A percentile compares a stretch with the other conserved stretches of the same genome.
phyloP scores from a whole-genome alignment of 2,888 invertebrate species.

The Rhabditophanes sp. region DNA sequence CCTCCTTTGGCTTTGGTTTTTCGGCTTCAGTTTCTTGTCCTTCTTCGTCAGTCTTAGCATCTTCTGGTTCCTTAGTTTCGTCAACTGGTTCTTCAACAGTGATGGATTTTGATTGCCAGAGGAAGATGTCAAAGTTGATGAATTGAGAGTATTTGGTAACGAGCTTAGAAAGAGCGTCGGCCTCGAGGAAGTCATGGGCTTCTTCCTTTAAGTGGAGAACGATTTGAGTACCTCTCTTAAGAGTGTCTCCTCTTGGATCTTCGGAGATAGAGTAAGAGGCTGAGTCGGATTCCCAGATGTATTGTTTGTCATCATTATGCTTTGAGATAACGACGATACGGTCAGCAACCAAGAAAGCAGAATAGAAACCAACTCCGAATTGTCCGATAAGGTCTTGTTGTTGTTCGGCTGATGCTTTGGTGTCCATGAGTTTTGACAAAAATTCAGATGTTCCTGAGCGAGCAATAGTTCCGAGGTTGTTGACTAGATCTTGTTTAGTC shows the following conservation, averaged over 20 bases:
- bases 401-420: constrained; percentile 29
- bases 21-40: constrained; percentile 32
- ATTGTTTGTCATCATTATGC: constrained; percentile 77
- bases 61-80: constrained; percentile 49
- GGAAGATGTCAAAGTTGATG: constrained; percentile 92
- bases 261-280: constrained; percentile 57
- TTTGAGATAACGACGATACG: constrained; percentile 86
- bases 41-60: constrained; percentile 35
- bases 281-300: constrained; percentile 96
- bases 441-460: constrained; percentile 44
- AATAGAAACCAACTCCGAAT: constrained; percentile 98
- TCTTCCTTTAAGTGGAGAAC: constrained; percentile 86
- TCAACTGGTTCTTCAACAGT: constrained; percentile 59
- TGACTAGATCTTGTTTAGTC: constrained; percentile 78
- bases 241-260: constrained; percentile 59
- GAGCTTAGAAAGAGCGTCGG: constrained; percentile 70
- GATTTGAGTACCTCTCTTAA: constrained; percentile 65
- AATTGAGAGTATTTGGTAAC: constrained; percentile 97
- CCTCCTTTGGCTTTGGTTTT: constrained; percentile 44
- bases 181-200: constrained; percentile 82
- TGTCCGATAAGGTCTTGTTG: constrained; percentile 72
- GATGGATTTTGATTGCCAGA: constrained; percentile 69
- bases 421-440: constrained; percentile 36
- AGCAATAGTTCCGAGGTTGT: constrained; percentile 92
- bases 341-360: constrained; percentile 88